These are phyloP conservation scores for Rhagonycha lutea DNA, from an alignment of 2,888 invertebrate species.

Conservation along the genomic window DNA sequence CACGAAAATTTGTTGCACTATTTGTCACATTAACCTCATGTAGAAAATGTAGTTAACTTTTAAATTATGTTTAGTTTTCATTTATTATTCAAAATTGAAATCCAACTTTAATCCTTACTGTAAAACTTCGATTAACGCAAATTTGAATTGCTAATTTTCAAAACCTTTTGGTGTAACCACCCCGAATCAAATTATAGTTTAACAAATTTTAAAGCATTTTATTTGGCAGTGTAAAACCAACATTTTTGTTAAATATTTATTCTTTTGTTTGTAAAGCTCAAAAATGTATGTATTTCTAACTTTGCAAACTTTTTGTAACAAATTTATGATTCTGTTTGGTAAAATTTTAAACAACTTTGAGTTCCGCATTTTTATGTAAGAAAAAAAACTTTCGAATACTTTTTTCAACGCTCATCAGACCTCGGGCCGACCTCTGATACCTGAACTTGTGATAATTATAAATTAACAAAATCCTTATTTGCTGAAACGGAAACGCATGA, in stretches of 20 bases:
- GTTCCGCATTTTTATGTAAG: too few species aligned
- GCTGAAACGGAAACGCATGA: background rate
- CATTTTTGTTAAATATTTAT: background rate
- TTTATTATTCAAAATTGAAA: background rate
- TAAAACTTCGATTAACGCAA: constrained; percentile 14
- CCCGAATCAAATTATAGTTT: constrained; percentile 1
- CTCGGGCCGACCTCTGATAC: background rate
- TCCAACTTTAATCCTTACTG: constrained; percentile 12
- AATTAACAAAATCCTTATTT: background rate
- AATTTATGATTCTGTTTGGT: background rate
- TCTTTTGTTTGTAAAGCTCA: too few species aligned
- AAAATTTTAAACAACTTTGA: background rate
- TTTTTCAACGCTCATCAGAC: too few species aligned
- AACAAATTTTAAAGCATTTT: background rate
- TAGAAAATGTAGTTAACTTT: background rate
- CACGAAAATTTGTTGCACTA: background rate
- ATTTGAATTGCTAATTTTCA: constrained; percentile 22
- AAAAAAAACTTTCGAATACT: too few species aligned
- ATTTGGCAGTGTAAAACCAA: background rate
- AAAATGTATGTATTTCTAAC: background rate
- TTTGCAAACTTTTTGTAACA: background rate
- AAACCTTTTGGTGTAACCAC: constrained; percentile 15
- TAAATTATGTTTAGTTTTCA: background rate
- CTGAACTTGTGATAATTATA: background rate
- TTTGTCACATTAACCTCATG: background rate